Evolutionary conservation across 2,113 vertebrate genomes (phyloP), one percentile per base, ranked within the genome.

Genomic region (Propithecus coquereli): DNA sequence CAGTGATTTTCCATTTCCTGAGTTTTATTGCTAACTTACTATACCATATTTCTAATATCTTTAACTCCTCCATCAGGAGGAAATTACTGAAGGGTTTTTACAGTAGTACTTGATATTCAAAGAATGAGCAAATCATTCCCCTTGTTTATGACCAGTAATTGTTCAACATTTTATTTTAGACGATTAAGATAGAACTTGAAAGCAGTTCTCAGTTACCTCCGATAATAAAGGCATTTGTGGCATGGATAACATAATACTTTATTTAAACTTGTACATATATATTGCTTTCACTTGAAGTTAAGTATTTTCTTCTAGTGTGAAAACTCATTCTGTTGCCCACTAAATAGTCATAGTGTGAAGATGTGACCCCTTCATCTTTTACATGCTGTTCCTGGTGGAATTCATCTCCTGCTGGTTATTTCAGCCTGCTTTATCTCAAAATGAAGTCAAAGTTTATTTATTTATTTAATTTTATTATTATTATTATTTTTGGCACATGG

Each of bases 131-230:
- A 32, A 81, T 32, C 6, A 73, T 1, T 80, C 16, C 8, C 3
- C 2, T 11, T 18, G 2, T 16, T 92, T 81, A n/a, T 61, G 40
- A 68, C 23, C 40, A 89, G 5, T 84, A 74, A 52, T 40, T 57
- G 52, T 73, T 65, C 32, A 82, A 18, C 16, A 45, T 82, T 94
- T 94, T 89, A 22, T 90, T 92, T 94, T 92, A 82, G 57, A 71
- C 47, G 76, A 23, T 83, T 90, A 14, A 52, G n/a, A 91, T 40
- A 80, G 22, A 90, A 85, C 32, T 50, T 74, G 20, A 59, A 74
- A 86, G 10, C 3, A 92, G 5, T 6, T 82, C 30, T 80, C 13
- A n/a, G 32, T 84, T n/a, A 59, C n/a, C 27, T 61, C 40, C 17
- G 63, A 37, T 94, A 88, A n/a, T 50, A 57, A 92, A 70, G n/a